These are phyloP conservation scores for Sarcophaga rosellei DNA, from an alignment of 2,888 invertebrate species.

Conservation along the genomic window DNA sequence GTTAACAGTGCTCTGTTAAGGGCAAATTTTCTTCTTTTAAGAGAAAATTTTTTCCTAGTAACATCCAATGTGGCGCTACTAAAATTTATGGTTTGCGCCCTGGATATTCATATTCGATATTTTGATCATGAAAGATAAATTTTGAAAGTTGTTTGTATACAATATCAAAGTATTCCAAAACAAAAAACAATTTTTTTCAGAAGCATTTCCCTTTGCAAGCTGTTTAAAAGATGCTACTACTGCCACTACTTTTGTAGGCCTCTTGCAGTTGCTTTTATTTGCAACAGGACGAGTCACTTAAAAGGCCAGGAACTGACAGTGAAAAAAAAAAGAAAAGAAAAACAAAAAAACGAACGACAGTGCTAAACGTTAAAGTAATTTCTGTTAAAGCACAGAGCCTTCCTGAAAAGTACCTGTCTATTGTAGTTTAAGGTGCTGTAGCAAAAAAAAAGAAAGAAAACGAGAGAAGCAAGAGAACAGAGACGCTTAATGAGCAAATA, in stretches of 20 bases:
- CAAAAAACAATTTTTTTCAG: too few relatives aligned
- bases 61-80: too few relatives aligned
- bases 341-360: neutral
- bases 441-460: neutral
- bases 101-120: too few relatives aligned
- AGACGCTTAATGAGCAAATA: conserved; percentile 33
- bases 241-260: neutral
- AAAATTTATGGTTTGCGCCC: too few relatives aligned
- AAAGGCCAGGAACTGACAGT: neutral
- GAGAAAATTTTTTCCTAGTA: too few relatives aligned
- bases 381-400: conserved; percentile 14
- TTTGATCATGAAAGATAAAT: too few relatives aligned
- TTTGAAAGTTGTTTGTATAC: too few relatives aligned
- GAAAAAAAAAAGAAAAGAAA: neutral
- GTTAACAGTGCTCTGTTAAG: too few relatives aligned
- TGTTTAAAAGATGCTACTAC: neutral
- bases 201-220: neutral
- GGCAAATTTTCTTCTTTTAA: too few relatives aligned
- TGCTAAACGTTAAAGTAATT: conserved; percentile 20
- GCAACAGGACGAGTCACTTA: conserved; percentile 14
- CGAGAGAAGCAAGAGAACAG: too few relatives aligned
- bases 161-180: too few relatives aligned
- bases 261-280: neutral
- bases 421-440: neutral
- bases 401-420: neutral